Evolutionary conservation across 1,140 invertebrate species (phyloP).

Genomic region (Sesamia nonagrioides): DNA sequence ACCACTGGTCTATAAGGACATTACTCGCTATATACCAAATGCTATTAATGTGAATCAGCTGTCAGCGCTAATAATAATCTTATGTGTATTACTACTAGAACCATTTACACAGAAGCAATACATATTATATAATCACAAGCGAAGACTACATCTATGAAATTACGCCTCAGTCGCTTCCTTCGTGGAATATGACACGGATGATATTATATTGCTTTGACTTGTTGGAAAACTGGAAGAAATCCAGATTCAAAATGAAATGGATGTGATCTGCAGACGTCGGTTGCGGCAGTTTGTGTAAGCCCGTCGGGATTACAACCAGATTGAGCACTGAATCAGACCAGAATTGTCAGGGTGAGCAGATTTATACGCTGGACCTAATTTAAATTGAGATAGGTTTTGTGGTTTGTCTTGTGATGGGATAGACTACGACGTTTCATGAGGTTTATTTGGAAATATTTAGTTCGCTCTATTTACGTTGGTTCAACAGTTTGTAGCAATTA

Average conservation of each 20-base stretch:
- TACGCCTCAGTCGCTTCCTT: background rate
- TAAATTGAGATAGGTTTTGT: constrained; percentile 11
- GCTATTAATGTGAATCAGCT: too few species aligned
- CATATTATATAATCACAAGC: background rate
- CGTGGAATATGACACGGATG: background rate
- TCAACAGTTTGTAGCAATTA: too few species aligned
- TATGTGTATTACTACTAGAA: too few species aligned
- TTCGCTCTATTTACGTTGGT: background rate
- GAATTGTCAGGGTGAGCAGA: constrained; percentile 19
- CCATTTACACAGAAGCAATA: too few species aligned
- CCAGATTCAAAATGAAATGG: constrained; percentile 36
- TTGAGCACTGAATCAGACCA: constrained; percentile 26
- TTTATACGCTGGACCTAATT: constrained; percentile 25
- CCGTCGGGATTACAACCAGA: constrained; percentile 15
- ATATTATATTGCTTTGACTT: constrained; percentile 17
- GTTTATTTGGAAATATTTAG: background rate
- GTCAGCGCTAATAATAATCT: too few species aligned
- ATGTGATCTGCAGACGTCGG: constrained; percentile 18
- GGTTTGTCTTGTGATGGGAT: background rate
- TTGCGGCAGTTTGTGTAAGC: constrained; percentile 13
- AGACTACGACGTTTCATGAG: background rate
- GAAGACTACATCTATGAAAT: background rate
- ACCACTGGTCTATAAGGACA: too few species aligned
- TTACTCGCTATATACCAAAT: too few species aligned
- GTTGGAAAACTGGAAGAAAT: constrained; percentile 28